Evolutionary conservation across 2,888 invertebrate genomes (phyloP), one percentile per base, ranked within the genome.

Genomic region (Acrobeloides nanus): DNA sequence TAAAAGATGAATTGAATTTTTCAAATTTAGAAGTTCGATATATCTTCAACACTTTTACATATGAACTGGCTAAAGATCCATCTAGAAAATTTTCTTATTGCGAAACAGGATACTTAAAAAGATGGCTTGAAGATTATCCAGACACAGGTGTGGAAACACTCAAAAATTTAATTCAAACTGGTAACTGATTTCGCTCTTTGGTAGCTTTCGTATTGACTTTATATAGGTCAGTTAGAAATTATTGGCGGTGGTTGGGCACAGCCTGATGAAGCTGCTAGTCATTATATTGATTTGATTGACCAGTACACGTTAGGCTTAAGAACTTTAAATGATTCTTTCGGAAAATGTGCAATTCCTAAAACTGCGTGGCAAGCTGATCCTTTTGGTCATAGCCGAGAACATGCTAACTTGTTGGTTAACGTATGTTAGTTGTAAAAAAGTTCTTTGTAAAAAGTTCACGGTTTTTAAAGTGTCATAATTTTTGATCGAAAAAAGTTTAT

Each of bases 301-400:
- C 80, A 80, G 59, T 78, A 79, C 72, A 76, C 78, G 1, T 61
- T 77, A 3, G 80, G 80, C 4, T 71, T 78, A 20, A 51, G 55
- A 10, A 48, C 40, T 8, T 34, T 66, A 26, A 61, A 53, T 51
- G 33, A 43, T 31, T 37, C 38, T 10, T 75, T 74, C 54, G 73
- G 74, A 6, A 62, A 63, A 18, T 80, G 80, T 61, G 80, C 75
- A 6, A 60, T 75, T 38, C 78, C 79, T 0, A 72, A 72, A 39
- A 71, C 77, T 3, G 80, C 76, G 6, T 80, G 80, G 80, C 80
- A 80, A 64, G 78, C 81, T 37, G 80, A 80, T 59, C 80, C 80
- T 24, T 80, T 80, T 60, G 80, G 80, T 0, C 80, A 56, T 40
- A 78, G 78, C 34, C 64, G 76, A 31, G 80, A 80, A 62, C 76